Percentiles rank a stretch among this genome's conserved stretches.
Evolutionary conservation across 2,888 invertebrate genomes (phyloP).

Genomic region (Endomychus coccineus): DNA sequence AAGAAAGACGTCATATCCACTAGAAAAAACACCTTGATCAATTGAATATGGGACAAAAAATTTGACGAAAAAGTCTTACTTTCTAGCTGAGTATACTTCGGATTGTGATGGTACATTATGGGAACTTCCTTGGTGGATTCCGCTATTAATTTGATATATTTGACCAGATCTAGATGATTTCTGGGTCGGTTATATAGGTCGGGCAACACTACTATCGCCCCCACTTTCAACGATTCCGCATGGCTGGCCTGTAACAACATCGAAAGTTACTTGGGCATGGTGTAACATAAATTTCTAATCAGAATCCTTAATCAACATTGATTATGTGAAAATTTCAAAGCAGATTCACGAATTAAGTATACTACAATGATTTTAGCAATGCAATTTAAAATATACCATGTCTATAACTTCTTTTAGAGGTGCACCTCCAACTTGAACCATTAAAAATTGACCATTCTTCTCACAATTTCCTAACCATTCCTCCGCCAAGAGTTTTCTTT

Average conservation of each 20-base stretch:
- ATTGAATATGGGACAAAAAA: background rate
- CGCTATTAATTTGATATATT: slow-evolving; percentile 58
- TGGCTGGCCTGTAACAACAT: slow-evolving; percentile 56
- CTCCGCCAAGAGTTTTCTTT: slow-evolving; percentile 27
- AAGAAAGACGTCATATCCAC: slow-evolving; percentile 38
- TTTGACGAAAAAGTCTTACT: slow-evolving; percentile 44
- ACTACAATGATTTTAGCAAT: background rate
- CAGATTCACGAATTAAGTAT: slow-evolving; percentile 1
- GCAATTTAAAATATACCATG: slow-evolving; percentile 26
- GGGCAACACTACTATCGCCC: slow-evolving; percentile 62
- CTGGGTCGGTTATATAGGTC: slow-evolving; percentile 67
- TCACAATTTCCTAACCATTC: slow-evolving; percentile 28
- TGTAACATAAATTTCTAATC: too few species aligned
- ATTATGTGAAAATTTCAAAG: too few species aligned
- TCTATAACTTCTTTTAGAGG: slow-evolving; percentile 30
- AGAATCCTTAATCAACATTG: too few species aligned
- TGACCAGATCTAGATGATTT: slow-evolving; percentile 51
- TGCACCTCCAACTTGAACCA: slow-evolving; percentile 33
- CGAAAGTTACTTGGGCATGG: too few species aligned
- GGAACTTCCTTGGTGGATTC: slow-evolving; percentile 63
- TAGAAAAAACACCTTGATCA: slow-evolving; percentile 23
- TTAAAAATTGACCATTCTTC: slow-evolving; percentile 26
- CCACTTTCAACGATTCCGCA: slow-evolving; percentile 53
- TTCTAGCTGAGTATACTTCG: slow-evolving; percentile 58
- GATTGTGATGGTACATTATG: slow-evolving; percentile 73